Percentiles rank a stretch among this genome's conserved stretches.
Evolutionary conservation across 1,140 invertebrate genomes (phyloP).

Genomic region (Rhynchophorus ferrugineus): DNA sequence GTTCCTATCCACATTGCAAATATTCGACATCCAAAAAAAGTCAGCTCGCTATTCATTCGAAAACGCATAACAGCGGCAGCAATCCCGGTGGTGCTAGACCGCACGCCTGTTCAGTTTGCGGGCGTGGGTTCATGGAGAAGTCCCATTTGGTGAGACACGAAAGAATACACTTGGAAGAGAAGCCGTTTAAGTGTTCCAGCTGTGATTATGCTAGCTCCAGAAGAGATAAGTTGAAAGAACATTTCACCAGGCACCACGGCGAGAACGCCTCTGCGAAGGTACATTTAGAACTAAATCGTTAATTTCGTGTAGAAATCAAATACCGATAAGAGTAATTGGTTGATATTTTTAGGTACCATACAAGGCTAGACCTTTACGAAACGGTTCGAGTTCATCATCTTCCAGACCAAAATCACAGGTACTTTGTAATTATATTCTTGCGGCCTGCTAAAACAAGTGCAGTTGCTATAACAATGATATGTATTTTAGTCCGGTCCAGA

Average conservation of each 20-base stretch:
- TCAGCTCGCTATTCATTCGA: constrained; percentile 57
- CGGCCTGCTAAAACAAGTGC: background rate
- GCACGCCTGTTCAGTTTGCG: constrained; percentile 45
- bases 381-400: constrained; percentile 17
- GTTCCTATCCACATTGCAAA: constrained; percentile 54
- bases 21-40: constrained; percentile 61
- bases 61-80: constrained; percentile 46
- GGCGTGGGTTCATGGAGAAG: constrained; percentile 57
- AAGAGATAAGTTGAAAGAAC: constrained; percentile 62
- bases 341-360: constrained; percentile 44
- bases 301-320: too few relatives aligned
- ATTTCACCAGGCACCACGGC: constrained; percentile 55
- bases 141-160: constrained; percentile 58
- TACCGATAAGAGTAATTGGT: too few relatives aligned
- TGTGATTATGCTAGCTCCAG: constrained; percentile 60
- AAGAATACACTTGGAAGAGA: constrained; percentile 54
- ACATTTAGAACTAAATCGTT: background rate
- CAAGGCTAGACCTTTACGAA: constrained; percentile 43
- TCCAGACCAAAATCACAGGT: constrained; percentile 28
- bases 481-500: constrained; percentile 23
- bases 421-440: background rate
- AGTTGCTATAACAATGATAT: background rate
- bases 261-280: constrained; percentile 46
- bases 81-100: constrained; percentile 46
- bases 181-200: constrained; percentile 51